Evolutionary conservation across 2,113 vertebrate species (phyloP).

Genomic region (Oxyruncus cristatus): DNA sequence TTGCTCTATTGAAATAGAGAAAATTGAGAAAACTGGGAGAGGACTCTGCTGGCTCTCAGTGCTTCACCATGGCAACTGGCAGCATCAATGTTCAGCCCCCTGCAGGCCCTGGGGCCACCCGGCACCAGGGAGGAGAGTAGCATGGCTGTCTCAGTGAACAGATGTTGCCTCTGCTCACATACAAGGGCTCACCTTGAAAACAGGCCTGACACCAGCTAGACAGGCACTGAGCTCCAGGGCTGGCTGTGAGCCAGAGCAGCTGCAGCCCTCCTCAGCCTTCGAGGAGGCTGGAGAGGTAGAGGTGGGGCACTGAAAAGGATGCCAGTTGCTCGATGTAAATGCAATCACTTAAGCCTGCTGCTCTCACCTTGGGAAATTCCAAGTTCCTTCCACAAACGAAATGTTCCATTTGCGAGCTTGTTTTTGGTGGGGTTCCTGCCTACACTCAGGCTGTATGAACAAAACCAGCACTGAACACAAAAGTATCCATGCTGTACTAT

Average conservation of each 20-base stretch:
- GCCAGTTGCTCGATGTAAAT: background rate
- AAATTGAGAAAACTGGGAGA: background rate
- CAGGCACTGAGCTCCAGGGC: background rate
- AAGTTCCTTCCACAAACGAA: background rate
- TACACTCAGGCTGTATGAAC: background rate
- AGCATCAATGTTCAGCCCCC: background rate
- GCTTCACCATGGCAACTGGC: background rate
- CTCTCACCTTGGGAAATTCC: constrained; percentile 41
- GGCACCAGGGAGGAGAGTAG: accelerated
- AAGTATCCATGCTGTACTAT: background rate
- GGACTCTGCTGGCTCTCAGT: background rate
- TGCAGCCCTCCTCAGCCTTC: background rate
- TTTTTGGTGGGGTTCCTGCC: constrained; percentile 38
- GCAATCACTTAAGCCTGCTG: background rate
- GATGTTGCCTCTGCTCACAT: background rate
- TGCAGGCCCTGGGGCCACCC: accelerated
- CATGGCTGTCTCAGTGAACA: accelerated
- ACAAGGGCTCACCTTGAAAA: background rate
- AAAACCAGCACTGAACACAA: background rate
- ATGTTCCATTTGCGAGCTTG: constrained; percentile 11
- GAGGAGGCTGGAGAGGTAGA: background rate
- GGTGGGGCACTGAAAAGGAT: background rate
- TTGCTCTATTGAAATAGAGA: background rate
- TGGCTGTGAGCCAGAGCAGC: background rate
- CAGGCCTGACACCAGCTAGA: background rate